phyloP scores from a whole-genome alignment of 2,797 vertebrate species.

The Dendrocincla fuliginosa region DNA sequence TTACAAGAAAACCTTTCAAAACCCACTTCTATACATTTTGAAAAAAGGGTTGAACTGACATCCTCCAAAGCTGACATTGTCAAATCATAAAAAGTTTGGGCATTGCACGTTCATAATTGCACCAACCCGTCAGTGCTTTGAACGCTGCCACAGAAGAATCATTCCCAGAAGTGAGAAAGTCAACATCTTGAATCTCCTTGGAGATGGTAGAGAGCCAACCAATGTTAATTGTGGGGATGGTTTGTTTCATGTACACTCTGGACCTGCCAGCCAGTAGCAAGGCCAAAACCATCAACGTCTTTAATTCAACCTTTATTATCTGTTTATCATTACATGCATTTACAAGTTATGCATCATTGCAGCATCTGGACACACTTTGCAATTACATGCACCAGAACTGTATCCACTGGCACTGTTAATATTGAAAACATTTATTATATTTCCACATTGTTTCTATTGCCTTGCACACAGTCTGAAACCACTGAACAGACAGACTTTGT shows the following conservation, averaged over 20 bases:
- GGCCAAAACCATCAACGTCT: not conserved
- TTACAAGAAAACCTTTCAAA: not conserved
- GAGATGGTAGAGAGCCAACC: not conserved
- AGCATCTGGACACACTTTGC: constrained; percentile 27
- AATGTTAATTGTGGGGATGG: not conserved
- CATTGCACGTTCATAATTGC: not conserved
- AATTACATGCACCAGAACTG: not conserved
- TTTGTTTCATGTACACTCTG: not conserved
- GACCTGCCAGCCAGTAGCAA: not conserved
- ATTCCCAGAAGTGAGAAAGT: not conserved
- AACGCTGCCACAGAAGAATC: not conserved
- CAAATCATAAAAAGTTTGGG: not conserved
- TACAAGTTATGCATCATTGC: not conserved
- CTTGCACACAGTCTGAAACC: not conserved
- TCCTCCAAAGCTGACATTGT: not conserved
- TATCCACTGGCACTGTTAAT: not conserved
- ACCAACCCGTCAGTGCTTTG: not conserved
- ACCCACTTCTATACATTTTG: not conserved
- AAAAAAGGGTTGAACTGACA: not conserved
- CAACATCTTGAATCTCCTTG: not conserved
- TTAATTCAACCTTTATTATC: not conserved
- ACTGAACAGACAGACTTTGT: not conserved
- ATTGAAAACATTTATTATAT: not conserved
- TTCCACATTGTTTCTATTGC: not conserved
- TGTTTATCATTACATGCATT: not conserved